Base-by-base conservation (phyloP, 1,140 invertebrate species). In the Euura lappo region DNA sequence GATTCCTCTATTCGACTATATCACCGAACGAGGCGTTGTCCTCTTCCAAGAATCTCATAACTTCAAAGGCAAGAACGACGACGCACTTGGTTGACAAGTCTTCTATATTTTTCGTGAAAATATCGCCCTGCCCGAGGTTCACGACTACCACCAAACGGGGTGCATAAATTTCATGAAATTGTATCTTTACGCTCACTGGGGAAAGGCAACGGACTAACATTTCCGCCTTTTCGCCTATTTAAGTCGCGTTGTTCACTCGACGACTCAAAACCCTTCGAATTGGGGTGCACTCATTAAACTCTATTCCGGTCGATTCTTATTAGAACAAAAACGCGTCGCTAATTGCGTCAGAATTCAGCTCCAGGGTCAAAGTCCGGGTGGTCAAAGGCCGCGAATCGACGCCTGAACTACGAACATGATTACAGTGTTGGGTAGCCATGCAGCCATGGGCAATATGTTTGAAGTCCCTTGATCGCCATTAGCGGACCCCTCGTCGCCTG, bases 91-190 rank as follows among this genome's bases (percentile, higher is more conserved):
- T 72, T 46, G 51, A 60, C 6, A 60, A 60, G 8, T 60, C 51
- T 8, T 2, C 51, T 79, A 78, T 74, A 75, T 79, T 70, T 74
- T 75, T 73, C 78, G 79, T 78, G 77, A 79, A 81, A 82, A 81
- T 81, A 83, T 83, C 78, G 10, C 51, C 4, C 51, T 60, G 51
- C 28, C 28, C 28, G 28, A 3, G 51, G 51, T 6, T 60, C 8
- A 11, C 51, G 51, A 60, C 51, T 5, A 60, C 28, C 28, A 28
- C 28, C 28, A 28, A 28, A 28, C 79, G 79, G 82, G 81, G 80
- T 83, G 82, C 81, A 84, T 84, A 84, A 83, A 83, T 83, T 84
- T 83, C 69, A 79, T 79, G 74, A 84, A 84, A 84, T 84, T 84
- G 82, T 84, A 83, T 83, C 79, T 81, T 78, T 68, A 71, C 70